Percentiles rank a stretch among this genome's conserved stretches.
phyloP scores from a whole-genome alignment of 2,797 vertebrate species.

The Silurus lanzhouensis region DNA sequence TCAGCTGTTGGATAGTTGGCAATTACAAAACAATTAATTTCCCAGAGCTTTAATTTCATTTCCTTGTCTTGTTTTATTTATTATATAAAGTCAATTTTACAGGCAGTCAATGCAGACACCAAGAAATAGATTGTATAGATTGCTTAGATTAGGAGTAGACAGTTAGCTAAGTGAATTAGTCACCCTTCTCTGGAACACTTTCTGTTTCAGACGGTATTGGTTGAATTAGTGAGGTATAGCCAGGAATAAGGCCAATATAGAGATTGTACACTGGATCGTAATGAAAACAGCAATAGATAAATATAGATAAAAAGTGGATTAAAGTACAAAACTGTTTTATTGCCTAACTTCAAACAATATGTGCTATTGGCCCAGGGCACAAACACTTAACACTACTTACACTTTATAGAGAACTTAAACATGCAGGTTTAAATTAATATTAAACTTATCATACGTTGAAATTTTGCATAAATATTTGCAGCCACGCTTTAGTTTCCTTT shows the following conservation, averaged over 20 bases:
- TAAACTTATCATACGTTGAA: background rate
- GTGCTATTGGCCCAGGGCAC: background rate
- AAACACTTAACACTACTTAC: background rate
- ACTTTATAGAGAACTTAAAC: background rate
- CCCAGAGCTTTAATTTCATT: slow-evolving; percentile 48
- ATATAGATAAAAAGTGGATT: background rate
- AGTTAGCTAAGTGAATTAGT: slow-evolving; percentile 46
- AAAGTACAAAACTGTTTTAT: background rate
- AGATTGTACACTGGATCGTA: background rate
- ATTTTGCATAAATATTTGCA: background rate
- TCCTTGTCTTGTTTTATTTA: slow-evolving; percentile 39
- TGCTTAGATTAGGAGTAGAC: slow-evolving; percentile 30
- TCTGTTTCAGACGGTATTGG: slow-evolving; percentile 15
- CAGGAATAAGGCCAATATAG: slow-evolving; percentile 46
- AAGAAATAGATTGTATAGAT: slow-evolving; percentile 20
- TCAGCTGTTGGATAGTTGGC: slow-evolving; percentile 47
- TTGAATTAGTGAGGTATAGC: slow-evolving; percentile 13
- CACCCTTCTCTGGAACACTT: slow-evolving; percentile 5
- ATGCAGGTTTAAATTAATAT: background rate
- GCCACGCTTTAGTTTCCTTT: background rate
- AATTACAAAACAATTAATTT: slow-evolving; percentile 54
- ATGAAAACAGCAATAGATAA: background rate
- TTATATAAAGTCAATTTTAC: slow-evolving; percentile 54
- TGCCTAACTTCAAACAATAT: background rate
- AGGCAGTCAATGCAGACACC: slow-evolving; percentile 15